Conservation (phyloP, 2,888 invertebrate species). For the Polydrusus cervinus region DNA sequence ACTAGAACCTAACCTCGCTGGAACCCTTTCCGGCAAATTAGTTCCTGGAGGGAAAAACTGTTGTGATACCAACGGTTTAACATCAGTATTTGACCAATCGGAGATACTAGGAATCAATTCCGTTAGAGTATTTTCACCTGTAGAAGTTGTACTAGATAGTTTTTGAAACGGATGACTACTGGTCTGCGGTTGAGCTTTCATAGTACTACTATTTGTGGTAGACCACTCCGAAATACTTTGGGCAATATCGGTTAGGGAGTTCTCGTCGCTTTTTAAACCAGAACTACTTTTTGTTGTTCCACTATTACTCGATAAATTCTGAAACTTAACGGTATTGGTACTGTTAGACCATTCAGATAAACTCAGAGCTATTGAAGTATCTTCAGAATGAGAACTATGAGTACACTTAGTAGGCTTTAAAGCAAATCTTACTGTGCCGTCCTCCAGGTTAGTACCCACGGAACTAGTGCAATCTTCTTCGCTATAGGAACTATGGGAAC, state of each 20-base stretch:
- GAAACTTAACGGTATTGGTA: constrained; percentile 88
- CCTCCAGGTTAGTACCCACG: constrained; percentile 82
- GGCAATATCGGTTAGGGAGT: constrained; percentile 81
- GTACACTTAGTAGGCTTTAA: constrained; percentile 87
- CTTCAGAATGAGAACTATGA: constrained; percentile 89
- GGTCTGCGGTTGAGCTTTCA: constrained; percentile 73
- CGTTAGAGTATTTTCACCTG: constrained; percentile 72
- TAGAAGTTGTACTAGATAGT: constrained; percentile 67
- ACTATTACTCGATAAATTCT: constrained; percentile 79
- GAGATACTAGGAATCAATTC: constrained; percentile 85
- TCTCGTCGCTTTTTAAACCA: constrained; percentile 85
- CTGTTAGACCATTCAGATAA: constrained; percentile 93
- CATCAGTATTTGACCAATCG: constrained; percentile 85
- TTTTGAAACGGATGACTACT: constrained; percentile 68
- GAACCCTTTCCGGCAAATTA: constrained; percentile 57
- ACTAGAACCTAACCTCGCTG: constrained; percentile 67
- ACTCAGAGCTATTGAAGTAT: constrained; percentile 89
- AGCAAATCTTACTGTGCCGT: constrained; percentile 87
- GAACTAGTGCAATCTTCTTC: constrained; percentile 81
- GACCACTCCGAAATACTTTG: constrained; percentile 91
- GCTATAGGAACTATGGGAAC: constrained; percentile 80
- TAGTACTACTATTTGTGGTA: constrained; percentile 82
- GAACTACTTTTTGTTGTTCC: constrained; percentile 77
- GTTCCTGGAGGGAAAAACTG: constrained; percentile 61
- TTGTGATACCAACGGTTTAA: constrained; percentile 81